Base-by-base conservation (phyloP, 2,888 invertebrate species). In the Lissocephala sabroskyi region DNA sequence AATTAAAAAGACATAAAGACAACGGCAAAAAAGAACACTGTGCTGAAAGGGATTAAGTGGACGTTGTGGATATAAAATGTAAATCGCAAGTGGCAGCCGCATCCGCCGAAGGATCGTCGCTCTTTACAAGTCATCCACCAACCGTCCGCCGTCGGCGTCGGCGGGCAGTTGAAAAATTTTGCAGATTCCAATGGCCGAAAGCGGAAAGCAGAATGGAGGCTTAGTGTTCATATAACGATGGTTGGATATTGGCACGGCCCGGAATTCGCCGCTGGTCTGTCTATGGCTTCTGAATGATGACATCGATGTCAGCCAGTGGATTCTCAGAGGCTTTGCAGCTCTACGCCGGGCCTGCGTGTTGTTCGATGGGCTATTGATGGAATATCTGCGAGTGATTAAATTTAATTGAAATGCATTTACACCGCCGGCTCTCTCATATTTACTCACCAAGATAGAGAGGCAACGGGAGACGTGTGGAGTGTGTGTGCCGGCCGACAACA, bases 11-110 rank as follows among this genome's bases (percentile, higher is more conserved):
- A n/a, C n/a, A n/a, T n/a, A n/a, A n/a, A n/a, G n/a, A n/a, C n/a
- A n/a, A n/a, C n/a, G n/a, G n/a, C n/a, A n/a, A 35, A 35, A 35
- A 13, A 16, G 2, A 35, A 35, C 13, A 35, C 4, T 35, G 13
- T 41, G 41, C 41, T 47, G 47, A 52, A 43, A 39, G 9, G 11
- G n/a, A 42, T 49, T 14, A 35, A 19, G 41, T 32, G 29, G 3
- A 41, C 10, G 36, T 30, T 26, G 45, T 32, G 13, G 11, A 51
- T 17, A 33, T 35, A 48, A 43, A 32, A 28, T 45, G 45, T 18
- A 18, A 45, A 19, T 26, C 28, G 10, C 28, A 35, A 13, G 14
- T 28, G 23, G 7, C 32, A 45, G 14, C 7, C 19, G 29, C 19
- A 18, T 37, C 18, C 19, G 10, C 14, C n/a, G 10, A 35, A 17